A percentile compares a stretch with the other conserved stretches of the same genome.
phyloP scores from a whole-genome alignment of 1,140 invertebrate species.

The Rhynchophorus ferrugineus region DNA sequence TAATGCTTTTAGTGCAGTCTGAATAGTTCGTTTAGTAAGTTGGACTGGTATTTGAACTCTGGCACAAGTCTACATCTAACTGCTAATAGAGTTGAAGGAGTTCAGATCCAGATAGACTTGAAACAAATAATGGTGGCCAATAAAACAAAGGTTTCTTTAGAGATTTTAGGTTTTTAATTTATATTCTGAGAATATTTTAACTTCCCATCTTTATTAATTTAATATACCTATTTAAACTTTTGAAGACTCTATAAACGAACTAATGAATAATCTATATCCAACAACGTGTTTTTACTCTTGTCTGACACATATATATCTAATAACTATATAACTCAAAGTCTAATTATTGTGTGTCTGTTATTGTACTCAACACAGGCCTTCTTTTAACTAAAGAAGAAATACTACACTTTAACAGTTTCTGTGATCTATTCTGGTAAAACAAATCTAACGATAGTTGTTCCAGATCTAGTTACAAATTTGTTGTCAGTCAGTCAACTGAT shows the following conservation, averaged over 20 bases:
- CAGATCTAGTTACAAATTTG: not conserved
- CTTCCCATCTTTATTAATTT: too few relatives aligned
- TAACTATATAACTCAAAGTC: too few relatives aligned
- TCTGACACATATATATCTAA: too few relatives aligned
- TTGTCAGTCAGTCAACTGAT: not conserved
- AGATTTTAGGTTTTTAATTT: not conserved
- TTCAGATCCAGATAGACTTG: not conserved
- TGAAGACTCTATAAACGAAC: too few relatives aligned
- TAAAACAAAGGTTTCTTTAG: not conserved
- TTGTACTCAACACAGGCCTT: too few relatives aligned
- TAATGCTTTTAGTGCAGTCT: constrained; percentile 1
- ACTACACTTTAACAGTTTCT: too few relatives aligned
- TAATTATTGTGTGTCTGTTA: too few relatives aligned
- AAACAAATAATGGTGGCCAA: not conserved
- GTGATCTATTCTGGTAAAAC: not conserved
- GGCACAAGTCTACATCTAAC: not conserved
- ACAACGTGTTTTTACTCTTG: too few relatives aligned
- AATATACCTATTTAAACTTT: too few relatives aligned
- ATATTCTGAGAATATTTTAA: too few relatives aligned
- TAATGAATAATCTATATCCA: too few relatives aligned
- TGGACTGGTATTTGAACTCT: constrained; percentile 1
- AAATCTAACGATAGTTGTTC: not conserved
- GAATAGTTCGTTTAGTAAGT: not conserved
- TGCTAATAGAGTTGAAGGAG: not conserved
- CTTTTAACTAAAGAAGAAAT: too few relatives aligned